Conservation (phyloP, 2,113 vertebrate species). For the Nicator chloris region DNA sequence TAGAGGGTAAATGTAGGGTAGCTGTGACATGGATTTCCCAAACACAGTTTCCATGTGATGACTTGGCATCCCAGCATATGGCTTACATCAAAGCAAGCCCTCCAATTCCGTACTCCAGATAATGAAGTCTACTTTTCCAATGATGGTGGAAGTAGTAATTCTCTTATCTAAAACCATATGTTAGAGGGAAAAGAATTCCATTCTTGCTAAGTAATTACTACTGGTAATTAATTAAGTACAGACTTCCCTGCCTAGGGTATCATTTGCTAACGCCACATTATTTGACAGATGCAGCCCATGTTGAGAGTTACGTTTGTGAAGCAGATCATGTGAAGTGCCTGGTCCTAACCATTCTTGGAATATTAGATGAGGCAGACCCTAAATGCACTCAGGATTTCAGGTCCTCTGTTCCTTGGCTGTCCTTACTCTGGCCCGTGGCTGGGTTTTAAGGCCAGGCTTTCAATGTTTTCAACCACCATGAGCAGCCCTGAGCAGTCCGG, state of each 20-base stretch:
- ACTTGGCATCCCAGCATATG: background rate
- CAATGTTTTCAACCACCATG: background rate
- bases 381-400: background rate
- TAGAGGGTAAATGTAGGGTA: background rate
- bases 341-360: background rate
- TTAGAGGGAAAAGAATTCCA: background rate
- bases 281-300: background rate
- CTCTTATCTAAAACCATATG: background rate
- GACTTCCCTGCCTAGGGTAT: background rate
- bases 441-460: background rate
- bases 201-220: background rate
- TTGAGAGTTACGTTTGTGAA: background rate
- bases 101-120: background rate
- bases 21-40: background rate
- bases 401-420: background rate
- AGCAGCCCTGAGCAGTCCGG: background rate
- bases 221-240: background rate
- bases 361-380: background rate
- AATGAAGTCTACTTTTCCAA: background rate
- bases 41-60: background rate
- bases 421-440: accelerated
- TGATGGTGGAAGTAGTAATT: background rate
- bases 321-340: background rate
- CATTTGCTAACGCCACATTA: background rate
- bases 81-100: background rate